Conservation (phyloP, 2,888 invertebrate genomes). For the Drosophila nigricruria region DNA sequence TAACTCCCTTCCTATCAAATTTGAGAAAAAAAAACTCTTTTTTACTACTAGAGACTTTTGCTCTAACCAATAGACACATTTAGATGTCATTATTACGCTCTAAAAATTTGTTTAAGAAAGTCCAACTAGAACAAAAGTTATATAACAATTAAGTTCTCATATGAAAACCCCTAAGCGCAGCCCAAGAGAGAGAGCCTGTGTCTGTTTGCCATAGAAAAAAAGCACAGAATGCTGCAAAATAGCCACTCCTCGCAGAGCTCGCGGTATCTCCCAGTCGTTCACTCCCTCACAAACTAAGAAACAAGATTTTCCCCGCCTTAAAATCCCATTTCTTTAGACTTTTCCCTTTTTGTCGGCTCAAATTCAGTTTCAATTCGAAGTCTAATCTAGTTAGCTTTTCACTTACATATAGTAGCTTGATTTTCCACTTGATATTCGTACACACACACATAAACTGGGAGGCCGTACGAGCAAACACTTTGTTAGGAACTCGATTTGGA, state of each 20-base stretch:
- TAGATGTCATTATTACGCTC: not conserved
- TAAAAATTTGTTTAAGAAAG: not conserved
- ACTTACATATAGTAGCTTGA: too few species aligned
- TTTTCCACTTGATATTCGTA: not conserved
- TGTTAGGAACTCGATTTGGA: not conserved
- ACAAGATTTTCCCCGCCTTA: not conserved
- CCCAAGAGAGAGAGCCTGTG: not conserved
- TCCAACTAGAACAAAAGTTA: too few species aligned
- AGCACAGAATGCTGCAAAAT: too few species aligned
- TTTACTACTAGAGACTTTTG: not conserved
- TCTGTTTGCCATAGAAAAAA: too few species aligned
- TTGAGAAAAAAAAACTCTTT: too few species aligned
- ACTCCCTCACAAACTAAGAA: not conserved
- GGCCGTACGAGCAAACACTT: not conserved
- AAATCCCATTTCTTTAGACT: not conserved
- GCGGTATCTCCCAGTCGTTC: not conserved
- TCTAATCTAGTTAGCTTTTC: not conserved
- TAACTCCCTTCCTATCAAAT: too few species aligned
- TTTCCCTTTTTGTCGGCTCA: too few species aligned
- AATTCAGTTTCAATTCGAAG: not conserved
- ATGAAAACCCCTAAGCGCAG: too few species aligned
- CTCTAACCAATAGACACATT: not conserved
- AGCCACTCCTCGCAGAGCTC: too few species aligned
- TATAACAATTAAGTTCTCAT: too few species aligned
- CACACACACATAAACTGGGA: not conserved